phyloP scores from a whole-genome alignment of 2,113 vertebrate species.

The Tychaedon coryphoeus region DNA sequence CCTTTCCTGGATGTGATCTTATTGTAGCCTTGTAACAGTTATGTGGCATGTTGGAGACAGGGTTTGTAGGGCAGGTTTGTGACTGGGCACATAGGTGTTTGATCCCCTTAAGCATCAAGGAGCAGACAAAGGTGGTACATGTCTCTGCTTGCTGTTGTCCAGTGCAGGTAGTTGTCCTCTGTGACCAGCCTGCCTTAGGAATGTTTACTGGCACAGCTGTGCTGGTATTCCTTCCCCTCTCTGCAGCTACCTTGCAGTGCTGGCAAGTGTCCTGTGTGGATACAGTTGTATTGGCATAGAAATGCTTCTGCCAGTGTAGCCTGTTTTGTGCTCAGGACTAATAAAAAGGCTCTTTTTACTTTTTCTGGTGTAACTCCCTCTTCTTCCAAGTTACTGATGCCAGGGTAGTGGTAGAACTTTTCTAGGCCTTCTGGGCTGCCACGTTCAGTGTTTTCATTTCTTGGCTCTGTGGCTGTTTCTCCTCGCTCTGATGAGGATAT shows the following conservation, averaged over 20 bases:
- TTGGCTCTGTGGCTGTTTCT: background rate
- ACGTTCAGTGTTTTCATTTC: background rate
- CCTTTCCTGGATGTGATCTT: background rate
- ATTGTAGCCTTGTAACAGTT: background rate
- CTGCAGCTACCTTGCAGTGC: background rate
- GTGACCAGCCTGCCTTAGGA: background rate
- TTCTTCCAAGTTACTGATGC: background rate
- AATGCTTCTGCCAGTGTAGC: background rate
- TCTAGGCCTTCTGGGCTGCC: background rate
- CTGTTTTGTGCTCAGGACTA: constrained; percentile 1
- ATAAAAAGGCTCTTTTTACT: constrained; percentile 28
- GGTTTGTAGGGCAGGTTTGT: background rate
- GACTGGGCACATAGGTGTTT: accelerated
- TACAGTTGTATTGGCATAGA: constrained; percentile 26
- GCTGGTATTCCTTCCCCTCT: background rate
- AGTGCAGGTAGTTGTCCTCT: background rate
- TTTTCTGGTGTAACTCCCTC: background rate
- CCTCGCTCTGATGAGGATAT: background rate
- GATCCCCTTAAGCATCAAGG: background rate
- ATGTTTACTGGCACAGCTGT: background rate
- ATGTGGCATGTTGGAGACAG: background rate
- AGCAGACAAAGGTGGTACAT: background rate
- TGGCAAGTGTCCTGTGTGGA: constrained; percentile 1
- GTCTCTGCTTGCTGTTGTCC: background rate
- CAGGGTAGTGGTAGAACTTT: background rate